Evolutionary conservation across 2,113 vertebrate genomes (phyloP).

Genomic region (Baryphthengus martii): DNA sequence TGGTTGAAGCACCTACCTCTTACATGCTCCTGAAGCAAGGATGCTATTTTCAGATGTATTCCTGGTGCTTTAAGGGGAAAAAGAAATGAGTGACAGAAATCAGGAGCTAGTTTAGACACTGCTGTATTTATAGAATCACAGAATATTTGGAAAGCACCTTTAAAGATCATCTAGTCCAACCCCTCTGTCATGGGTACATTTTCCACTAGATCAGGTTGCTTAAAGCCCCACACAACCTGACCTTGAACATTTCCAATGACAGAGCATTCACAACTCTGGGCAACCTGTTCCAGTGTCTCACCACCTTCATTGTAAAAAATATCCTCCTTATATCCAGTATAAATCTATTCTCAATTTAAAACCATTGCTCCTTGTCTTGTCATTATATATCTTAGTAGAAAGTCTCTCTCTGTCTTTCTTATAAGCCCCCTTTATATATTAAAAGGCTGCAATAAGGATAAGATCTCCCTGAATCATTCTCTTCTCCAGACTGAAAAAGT

Average conservation of each 20-base stretch:
- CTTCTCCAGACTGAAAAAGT: not conserved
- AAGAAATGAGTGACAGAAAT: not conserved
- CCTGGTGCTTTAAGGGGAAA: not conserved
- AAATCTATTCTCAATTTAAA: not conserved
- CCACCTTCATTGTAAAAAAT: not conserved
- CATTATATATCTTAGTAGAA: not conserved
- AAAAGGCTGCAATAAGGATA: not conserved
- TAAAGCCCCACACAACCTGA: not conserved
- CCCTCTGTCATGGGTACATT: rapidly evolving
- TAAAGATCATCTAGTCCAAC: not conserved
- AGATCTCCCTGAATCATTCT: not conserved
- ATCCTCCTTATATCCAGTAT: not conserved
- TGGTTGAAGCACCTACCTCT: not conserved
- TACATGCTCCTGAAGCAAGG: not conserved
- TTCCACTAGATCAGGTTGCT: not conserved
- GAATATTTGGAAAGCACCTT: not conserved
- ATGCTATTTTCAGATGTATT: not conserved
- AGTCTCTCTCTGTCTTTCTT: not conserved
- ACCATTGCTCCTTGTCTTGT: not conserved
- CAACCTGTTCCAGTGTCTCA: not conserved
- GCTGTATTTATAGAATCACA: not conserved
- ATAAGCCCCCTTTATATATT: not conserved
- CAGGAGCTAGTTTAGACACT: not conserved
- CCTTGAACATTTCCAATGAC: not conserved
- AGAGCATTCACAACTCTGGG: not conserved